Percentiles rank a stretch among this genome's conserved stretches.
phyloP scores from a whole-genome alignment of 2,888 invertebrate species.

The Esperia sulphurella region DNA sequence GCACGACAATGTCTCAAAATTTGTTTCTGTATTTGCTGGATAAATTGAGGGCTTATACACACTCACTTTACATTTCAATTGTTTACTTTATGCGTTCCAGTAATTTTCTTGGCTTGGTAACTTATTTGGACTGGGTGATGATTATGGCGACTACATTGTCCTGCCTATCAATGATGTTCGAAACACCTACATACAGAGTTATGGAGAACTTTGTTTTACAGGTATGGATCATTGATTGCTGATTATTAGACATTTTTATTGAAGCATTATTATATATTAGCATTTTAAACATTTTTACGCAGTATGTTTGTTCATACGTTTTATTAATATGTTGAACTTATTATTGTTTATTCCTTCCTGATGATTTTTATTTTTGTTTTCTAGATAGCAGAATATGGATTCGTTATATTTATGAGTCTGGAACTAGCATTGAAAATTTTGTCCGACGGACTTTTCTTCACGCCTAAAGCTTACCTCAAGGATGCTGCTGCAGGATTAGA shows the following conservation, averaged over 20 bases:
- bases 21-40: too few relatives aligned
- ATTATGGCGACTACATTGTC: constrained; percentile 98
- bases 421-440: constrained; percentile 97
- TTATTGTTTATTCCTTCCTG: not conserved
- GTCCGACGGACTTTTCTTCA: constrained; percentile 98
- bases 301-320: too few relatives aligned
- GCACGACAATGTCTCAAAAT: too few relatives aligned
- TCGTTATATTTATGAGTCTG: constrained; percentile 98
- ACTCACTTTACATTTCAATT: not conserved
- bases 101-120: constrained; percentile 97
- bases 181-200: constrained; percentile 95
- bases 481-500: constrained; percentile 98
- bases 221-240: constrained; percentile 46
- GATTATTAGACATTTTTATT: too few relatives aligned
- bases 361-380: constrained; percentile 15
- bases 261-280: too few relatives aligned
- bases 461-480: constrained; percentile 98
- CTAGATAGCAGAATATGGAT: constrained; percentile 95
- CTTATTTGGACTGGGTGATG: constrained; percentile 99
- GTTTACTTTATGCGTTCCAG: constrained; percentile 71
- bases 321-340: not conserved
- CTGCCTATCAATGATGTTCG: constrained; percentile 99
- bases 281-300: not conserved
- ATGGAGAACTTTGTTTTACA: constrained; percentile 96
- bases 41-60: too few relatives aligned